Evolutionary conservation across 1,140 invertebrate genomes (phyloP).

Genomic region (Physella acuta): DNA sequence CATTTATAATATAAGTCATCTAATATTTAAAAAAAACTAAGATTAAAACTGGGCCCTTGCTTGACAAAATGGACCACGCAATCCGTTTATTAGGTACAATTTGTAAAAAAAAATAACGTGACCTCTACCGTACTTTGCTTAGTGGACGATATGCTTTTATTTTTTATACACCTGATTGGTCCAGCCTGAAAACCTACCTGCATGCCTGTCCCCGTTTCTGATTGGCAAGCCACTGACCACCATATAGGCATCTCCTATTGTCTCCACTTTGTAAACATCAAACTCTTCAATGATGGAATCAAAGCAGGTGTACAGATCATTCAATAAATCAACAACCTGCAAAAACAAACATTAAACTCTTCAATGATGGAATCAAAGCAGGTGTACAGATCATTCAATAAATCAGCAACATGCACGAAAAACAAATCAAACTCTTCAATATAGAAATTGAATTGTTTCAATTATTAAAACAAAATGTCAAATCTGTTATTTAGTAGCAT

Average conservation of each 20-base stretch:
- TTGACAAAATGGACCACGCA: too few species aligned
- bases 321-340: slow-evolving; percentile 52
- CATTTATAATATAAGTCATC: too few species aligned
- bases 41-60: too few species aligned
- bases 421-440: slow-evolving; percentile 86
- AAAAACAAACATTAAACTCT: slow-evolving; percentile 76
- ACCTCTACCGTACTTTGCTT: too few species aligned
- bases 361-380: slow-evolving; percentile 89
- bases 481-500: too few species aligned
- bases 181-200: slow-evolving; percentile 56
- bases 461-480: not conserved
- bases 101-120: too few species aligned
- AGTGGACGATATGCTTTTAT: too few species aligned
- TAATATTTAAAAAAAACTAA: too few species aligned
- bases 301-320: slow-evolving; percentile 72
- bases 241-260: slow-evolving; percentile 63
- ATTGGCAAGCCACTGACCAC: slow-evolving; percentile 77
- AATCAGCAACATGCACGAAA: slow-evolving; percentile 43
- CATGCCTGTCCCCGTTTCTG: slow-evolving; percentile 85
- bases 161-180: too few species aligned
- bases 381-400: slow-evolving; percentile 64
- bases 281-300: slow-evolving; percentile 88
- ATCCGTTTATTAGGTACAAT: too few species aligned
- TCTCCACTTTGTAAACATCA: slow-evolving; percentile 85
- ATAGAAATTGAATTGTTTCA: slow-evolving; percentile 74